A percentile compares a stretch with the other conserved stretches of the same genome.
These are phyloP conservation scores for Euphonia xanthogaster DNA, from an alignment of 2,797 vertebrate species.

Conservation along the genomic window DNA sequence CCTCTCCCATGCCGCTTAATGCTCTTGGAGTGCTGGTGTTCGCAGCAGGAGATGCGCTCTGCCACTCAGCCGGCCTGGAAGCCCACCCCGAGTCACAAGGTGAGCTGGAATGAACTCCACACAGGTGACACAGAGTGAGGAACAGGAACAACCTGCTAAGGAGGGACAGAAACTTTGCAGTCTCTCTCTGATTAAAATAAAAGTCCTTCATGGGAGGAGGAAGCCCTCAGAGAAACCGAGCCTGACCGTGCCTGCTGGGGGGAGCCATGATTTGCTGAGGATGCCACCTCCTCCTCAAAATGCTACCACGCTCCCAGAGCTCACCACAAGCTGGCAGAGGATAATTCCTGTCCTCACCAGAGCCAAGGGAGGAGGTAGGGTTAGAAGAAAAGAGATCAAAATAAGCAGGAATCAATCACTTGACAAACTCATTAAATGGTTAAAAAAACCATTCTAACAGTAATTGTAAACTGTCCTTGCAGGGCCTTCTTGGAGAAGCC, in stretches of 20 bases:
- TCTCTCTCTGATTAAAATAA: neutral
- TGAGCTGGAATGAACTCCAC: neutral
- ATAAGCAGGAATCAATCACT: neutral
- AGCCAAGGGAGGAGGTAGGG: neutral
- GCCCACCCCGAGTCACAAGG: neutral
- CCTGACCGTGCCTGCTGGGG: neutral
- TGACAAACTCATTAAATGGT: neutral
- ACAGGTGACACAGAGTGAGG: neutral
- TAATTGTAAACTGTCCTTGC: neutral
- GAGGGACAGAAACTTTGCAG: neutral
- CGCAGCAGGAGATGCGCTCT: neutral
- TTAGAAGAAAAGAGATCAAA: neutral
- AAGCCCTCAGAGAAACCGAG: neutral
- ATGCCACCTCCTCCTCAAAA: neutral
- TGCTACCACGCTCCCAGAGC: neutral
- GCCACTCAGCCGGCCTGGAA: neutral
- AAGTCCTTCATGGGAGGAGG: conserved; percentile 25
- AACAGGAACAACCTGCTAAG: neutral
- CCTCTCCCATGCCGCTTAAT: neutral
- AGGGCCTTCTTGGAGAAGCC: neutral
- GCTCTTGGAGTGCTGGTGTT: conserved; percentile 32
- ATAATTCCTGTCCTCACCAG: neutral
- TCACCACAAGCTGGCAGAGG: neutral
- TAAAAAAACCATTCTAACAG: neutral
- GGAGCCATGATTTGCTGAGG: neutral